Evolutionary conservation across 2,113 vertebrate species (phyloP).

Genomic region (Octodon degus): DNA sequence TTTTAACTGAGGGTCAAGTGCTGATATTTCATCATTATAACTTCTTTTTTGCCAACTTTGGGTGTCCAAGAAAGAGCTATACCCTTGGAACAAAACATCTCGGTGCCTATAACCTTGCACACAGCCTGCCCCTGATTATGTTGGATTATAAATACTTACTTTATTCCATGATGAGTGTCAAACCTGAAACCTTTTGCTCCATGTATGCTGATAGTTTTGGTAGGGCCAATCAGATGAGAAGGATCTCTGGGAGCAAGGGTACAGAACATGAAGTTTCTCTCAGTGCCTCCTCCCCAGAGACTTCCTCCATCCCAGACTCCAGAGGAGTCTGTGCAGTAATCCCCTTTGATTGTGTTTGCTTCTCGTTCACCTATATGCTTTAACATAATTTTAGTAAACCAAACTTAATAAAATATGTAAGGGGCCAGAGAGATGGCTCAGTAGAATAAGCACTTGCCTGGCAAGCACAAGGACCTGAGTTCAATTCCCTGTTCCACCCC

Average conservation of each 20-base stretch:
- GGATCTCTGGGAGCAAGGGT: neutral
- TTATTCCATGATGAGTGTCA: slow-evolving; percentile 80
- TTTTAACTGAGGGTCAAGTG: slow-evolving; percentile 50
- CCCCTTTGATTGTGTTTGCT: neutral
- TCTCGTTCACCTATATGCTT: neutral
- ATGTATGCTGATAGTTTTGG: neutral
- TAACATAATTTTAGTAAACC: neutral
- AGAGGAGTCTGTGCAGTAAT: neutral
- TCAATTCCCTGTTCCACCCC: too few relatives aligned
- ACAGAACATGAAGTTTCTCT: neutral
- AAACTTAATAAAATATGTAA: neutral
- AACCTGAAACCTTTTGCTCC: neutral
- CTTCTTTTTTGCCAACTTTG: slow-evolving; percentile 54
- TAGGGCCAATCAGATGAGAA: neutral
- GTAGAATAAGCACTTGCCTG: too few relatives aligned
- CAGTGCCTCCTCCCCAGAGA: neutral
- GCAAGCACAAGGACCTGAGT: too few relatives aligned
- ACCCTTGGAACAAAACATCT: neutral
- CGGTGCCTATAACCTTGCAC: slow-evolving; percentile 72
- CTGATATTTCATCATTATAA: slow-evolving; percentile 70
- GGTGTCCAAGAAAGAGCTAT: slow-evolving; percentile 3
- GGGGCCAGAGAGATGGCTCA: too few relatives aligned
- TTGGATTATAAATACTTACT: slow-evolving; percentile 72
- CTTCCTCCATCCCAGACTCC: neutral
- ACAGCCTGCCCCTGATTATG: slow-evolving; percentile 75